phyloP scores from a whole-genome alignment of 1,140 invertebrate genomes.

The Pseudomyrmex flavicornis region DNA sequence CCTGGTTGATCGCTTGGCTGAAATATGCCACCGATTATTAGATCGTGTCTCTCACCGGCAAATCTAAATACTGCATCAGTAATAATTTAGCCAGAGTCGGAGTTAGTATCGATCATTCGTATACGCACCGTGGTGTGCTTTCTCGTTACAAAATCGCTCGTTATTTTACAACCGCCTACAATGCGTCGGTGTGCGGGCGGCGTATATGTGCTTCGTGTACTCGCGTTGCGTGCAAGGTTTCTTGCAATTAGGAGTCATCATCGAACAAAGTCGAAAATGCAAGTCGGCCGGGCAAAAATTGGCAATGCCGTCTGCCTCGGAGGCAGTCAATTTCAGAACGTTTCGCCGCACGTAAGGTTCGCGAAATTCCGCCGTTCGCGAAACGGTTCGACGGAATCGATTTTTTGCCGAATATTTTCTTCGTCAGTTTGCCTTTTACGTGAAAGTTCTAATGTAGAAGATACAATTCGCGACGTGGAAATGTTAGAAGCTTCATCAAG shows the following conservation, averaged over 20 bases:
- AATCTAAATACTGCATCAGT: too few relatives aligned
- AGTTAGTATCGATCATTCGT: conserved; percentile 9
- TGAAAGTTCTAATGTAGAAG: not conserved
- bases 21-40: too few relatives aligned
- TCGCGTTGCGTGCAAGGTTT: conserved; percentile 38
- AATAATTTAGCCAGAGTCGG: not conserved
- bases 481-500: not conserved
- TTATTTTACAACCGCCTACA: conserved; percentile 44
- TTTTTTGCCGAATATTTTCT: not conserved
- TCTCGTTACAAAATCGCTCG: conserved; percentile 64
- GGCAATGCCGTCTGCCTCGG: not conserved
- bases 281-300: conserved; percentile 32
- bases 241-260: conserved; percentile 46
- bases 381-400: conserved; percentile 10
- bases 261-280: conserved; percentile 37
- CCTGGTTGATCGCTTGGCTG: too few relatives aligned
- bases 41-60: too few relatives aligned
- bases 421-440: conserved; percentile 37
- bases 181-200: conserved; percentile 17
- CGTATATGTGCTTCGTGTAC: not conserved
- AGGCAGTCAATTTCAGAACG: conserved; percentile 35
- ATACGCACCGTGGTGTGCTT: conserved; percentile 24
- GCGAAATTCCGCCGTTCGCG: conserved; percentile 46
- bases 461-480: not conserved
- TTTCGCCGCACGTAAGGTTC: conserved; percentile 37